Evolutionary conservation across 2,797 vertebrate genomes (phyloP).

Genomic region (Pterois miles): DNA sequence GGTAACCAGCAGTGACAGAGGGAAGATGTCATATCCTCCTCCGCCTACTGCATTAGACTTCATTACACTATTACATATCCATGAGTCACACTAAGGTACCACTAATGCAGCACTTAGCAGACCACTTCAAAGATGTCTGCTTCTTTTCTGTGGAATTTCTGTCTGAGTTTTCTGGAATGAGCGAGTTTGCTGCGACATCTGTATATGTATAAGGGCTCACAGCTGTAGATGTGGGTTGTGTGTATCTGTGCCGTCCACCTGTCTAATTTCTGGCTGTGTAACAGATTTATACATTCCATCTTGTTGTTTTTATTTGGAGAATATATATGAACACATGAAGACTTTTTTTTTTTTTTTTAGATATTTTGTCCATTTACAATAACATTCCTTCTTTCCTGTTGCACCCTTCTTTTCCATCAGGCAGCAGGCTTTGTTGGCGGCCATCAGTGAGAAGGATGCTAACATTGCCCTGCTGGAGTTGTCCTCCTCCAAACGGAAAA

Average conservation of each 20-base stretch:
- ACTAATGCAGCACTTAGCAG: constrained; percentile 64
- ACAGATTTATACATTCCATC: neutral
- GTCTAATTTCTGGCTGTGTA: neutral
- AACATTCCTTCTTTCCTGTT: neutral
- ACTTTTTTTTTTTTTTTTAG: neutral
- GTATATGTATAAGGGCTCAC: constrained; percentile 6
- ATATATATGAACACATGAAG: neutral
- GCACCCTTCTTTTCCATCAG: constrained; percentile 71
- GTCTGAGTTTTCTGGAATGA: constrained; percentile 59
- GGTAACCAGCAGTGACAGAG: constrained; percentile 59
- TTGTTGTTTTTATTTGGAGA: neutral
- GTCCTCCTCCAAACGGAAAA: constrained; percentile 90
- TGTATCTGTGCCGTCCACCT: constrained; percentile 32
- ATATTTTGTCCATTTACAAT: neutral
- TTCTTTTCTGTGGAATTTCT: constrained; percentile 52
- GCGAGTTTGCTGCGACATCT: constrained; percentile 39
- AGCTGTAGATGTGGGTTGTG: constrained; percentile 29
- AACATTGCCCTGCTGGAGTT: constrained; percentile 85
- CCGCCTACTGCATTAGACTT: constrained; percentile 46
- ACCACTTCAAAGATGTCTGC: constrained; percentile 80
- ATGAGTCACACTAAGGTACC: constrained; percentile 72
- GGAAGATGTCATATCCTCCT: constrained; percentile 72
- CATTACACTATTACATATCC: constrained; percentile 61
- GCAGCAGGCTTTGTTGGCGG: constrained; percentile 95
- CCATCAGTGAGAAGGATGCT: constrained; percentile 98